Evolutionary conservation across 1,140 invertebrate genomes (phyloP).

Genomic region (Heliconius congener): DNA sequence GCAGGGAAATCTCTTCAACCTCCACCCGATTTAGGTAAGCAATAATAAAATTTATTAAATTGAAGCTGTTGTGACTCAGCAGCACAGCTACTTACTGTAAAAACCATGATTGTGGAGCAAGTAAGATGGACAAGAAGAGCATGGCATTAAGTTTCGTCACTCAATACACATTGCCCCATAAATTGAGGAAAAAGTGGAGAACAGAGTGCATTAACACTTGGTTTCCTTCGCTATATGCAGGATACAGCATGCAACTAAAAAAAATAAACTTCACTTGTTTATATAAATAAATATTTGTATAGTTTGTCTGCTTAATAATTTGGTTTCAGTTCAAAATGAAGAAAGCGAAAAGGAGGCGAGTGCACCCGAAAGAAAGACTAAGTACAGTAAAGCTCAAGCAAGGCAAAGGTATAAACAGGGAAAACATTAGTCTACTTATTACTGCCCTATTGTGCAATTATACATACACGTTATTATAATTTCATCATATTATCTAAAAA

Average conservation of each 20-base stretch:
- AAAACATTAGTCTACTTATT: constrained; percentile 75
- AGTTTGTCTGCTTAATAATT: constrained; percentile 21
- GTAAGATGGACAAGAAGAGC: no score
- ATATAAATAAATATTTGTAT: no score
- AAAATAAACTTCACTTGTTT: neutral
- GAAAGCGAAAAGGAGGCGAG: constrained; percentile 58
- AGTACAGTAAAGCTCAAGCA: constrained; percentile 87
- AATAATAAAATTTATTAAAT: neutral
- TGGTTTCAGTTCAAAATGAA: constrained; percentile 57
- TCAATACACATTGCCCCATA: no score
- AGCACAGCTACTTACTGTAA: no score
- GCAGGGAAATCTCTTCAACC: constrained; percentile 68
- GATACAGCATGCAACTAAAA: no score
- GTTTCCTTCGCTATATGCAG: no score
- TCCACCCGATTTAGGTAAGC: constrained; percentile 45
- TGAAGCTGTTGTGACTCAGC: no score
- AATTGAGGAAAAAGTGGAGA: no score
- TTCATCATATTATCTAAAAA: no score
- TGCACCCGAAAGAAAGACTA: constrained; percentile 68
- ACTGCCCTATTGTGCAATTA: constrained; percentile 14
- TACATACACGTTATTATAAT: constrained; percentile 18
- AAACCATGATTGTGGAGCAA: no score
- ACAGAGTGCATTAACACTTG: no score
- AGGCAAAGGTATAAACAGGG: constrained; percentile 86
- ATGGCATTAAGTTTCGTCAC: no score